Evolutionary conservation across 2,888 invertebrate species (phyloP), one percentile per base, ranked within the genome.

Genomic region (Ypsolopha sequella): DNA sequence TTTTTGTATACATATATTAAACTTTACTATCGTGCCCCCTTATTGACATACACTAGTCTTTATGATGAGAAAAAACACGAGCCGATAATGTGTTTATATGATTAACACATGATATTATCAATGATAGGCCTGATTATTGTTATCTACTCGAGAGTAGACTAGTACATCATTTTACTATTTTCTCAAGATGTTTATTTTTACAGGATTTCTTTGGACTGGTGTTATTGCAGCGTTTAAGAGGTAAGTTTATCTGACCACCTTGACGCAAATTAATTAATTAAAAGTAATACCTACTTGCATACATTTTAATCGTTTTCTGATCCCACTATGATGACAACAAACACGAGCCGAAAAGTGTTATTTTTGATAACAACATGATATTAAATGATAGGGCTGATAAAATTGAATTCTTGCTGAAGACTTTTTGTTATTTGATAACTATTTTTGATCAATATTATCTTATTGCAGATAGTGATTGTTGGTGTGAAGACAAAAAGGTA

Each of bases 51-150:
- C n/a, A n/a, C n/a, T n/a, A n/a, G n/a, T 43, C 38, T 38, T 38
- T 48, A 73, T 79, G 79, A 79, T 80, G 79, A 76, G 60, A 74
- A 65, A 52, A 53, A 66, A 78, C 77, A 79, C 70, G 79, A 80
- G 80, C 78, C 78, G 65, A 80, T 64, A 58, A 72, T 65, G 72
- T 79, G 77, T 78, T 72, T 47, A 13, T 39, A 41, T 48, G 51
- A 64, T 61, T 65, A 72, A 79, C 73, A 77, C 55, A 60, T 81
- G 80, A 81, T 75, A 80, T 56, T 60, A 65, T 78, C 8, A 43
- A 80, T 80, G 81, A 80, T 80, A 81, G 80, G 80, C 60, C 80
- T 80, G 80, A 81, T 65, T 13, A 13, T 60, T 48, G 24, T 24
- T 24, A 3, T 24, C 24, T 24, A 24, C 24, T 24, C 24, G 2